A percentile compares a stretch with the other conserved stretches of the same genome.
Conservation (phyloP, 2,888 invertebrate species). For the Pterostichus niger region DNA sequence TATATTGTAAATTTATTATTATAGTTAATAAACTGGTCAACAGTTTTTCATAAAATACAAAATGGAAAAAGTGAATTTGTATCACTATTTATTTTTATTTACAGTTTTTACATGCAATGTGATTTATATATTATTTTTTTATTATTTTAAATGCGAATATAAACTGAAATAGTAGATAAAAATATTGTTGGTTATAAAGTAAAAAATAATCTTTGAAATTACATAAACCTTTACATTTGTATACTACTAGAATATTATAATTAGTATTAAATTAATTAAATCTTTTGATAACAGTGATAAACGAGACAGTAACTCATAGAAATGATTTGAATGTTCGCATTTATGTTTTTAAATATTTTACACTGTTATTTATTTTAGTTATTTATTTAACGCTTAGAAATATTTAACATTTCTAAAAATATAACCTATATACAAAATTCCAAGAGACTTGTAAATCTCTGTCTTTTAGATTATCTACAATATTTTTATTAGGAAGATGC, state of each 20-base stretch:
- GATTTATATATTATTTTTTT: conserved; percentile 7
- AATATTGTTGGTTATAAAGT: no score
- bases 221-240: no score
- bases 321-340: conserved; percentile 34
- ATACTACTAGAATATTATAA: no score
- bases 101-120: conserved; percentile 57
- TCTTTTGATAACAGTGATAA: conserved; percentile 2
- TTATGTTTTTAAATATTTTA: conserved; percentile 23
- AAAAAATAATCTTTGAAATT: no score
- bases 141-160: conserved; percentile 48
- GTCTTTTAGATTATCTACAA: conserved; percentile 31
- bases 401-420: conserved; percentile 57
- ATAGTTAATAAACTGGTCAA: conserved; percentile 40
- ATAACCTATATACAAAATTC: conserved; percentile 47
- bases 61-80: conserved; percentile 46
- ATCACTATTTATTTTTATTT: conserved; percentile 56
- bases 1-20: conserved; percentile 13
- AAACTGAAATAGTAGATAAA: not conserved
- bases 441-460: not conserved
- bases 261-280: not conserved
- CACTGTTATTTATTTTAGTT: conserved; percentile 10
- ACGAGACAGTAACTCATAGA: not conserved
- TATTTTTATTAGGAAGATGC: conserved; percentile 38
- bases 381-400: conserved; percentile 47
- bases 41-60: conserved; percentile 55